Conservation (phyloP, 2,888 invertebrate genomes). For the Euplexia lucipara region DNA sequence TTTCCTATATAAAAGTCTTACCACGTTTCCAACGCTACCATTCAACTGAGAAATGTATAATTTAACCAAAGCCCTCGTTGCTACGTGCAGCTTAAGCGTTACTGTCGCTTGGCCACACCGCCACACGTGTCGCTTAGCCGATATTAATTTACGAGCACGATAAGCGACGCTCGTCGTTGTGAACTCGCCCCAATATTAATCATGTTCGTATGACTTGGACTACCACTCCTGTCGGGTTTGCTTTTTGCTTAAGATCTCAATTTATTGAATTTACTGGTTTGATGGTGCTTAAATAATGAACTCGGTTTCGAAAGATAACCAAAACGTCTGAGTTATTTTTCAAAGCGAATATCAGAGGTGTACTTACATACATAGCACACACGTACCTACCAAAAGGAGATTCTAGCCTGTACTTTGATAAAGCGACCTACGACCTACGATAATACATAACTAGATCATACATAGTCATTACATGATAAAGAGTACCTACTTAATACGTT, state of each 20-base stretch:
- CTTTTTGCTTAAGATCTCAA: constrained; percentile 47
- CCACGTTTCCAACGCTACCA: background rate
- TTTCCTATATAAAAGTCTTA: background rate
- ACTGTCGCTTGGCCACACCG: constrained; percentile 20
- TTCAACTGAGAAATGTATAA: constrained; percentile 36
- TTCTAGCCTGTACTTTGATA: background rate
- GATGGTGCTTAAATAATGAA: too few species aligned
- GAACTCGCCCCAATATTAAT: constrained; percentile 53
- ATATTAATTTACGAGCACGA: constrained; percentile 64
- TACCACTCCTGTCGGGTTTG: constrained; percentile 3
- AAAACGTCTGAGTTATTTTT: background rate
- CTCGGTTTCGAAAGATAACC: too few species aligned
- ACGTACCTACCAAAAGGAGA: background rate
- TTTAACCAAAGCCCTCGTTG: constrained; percentile 25
- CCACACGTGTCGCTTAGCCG: constrained; percentile 32
- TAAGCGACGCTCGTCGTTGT: constrained; percentile 48
- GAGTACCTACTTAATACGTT: background rate
- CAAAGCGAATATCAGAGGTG: too few species aligned
- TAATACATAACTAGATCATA: constrained; percentile 21
- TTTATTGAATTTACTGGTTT: constrained; percentile 22
- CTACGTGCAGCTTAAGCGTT: constrained; percentile 30
- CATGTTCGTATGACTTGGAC: constrained; percentile 49
- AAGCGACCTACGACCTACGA: background rate
- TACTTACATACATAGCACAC: background rate
- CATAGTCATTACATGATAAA: constrained; percentile 11